These are phyloP conservation scores for Caenorhabditis drosophilae DNA, from an alignment of 2,888 invertebrate species.

Conservation along the genomic window DNA sequence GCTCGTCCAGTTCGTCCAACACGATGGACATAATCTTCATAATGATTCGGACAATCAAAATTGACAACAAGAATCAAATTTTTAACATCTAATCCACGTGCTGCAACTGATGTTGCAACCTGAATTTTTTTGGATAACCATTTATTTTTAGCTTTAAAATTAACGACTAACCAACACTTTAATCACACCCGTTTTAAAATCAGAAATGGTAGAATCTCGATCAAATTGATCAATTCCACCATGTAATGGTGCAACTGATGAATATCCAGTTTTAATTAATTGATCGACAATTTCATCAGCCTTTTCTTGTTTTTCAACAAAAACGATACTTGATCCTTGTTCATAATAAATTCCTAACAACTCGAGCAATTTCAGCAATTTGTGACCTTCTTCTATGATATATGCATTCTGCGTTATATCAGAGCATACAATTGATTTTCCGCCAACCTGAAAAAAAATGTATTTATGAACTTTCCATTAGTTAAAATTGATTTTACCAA, in stretches of 20 bases:
- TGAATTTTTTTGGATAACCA: slow-evolving; percentile 52
- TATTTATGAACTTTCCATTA: too few species aligned
- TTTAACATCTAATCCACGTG: slow-evolving; percentile 96
- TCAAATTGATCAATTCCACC: slow-evolving; percentile 99
- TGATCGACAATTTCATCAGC: slow-evolving; percentile 79
- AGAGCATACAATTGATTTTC: slow-evolving; percentile 93
- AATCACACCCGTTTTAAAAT: slow-evolving; percentile 93
- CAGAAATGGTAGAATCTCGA: slow-evolving; percentile 93
- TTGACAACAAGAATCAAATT: slow-evolving; percentile 95
- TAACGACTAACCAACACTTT: slow-evolving; percentile 78
- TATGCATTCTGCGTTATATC: slow-evolving; percentile 95
- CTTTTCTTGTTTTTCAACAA: slow-evolving; percentile 90
- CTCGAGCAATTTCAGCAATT: slow-evolving; percentile 94
- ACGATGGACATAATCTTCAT: slow-evolving; percentile 98
- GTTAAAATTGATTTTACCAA: too few species aligned
- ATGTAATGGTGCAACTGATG: slow-evolving; percentile 89
- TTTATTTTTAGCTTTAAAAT: background rate
- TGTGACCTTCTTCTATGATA: slow-evolving; percentile 90
- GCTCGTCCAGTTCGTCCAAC: slow-evolving; percentile 74
- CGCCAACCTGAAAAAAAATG: too few species aligned
- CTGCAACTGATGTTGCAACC: slow-evolving; percentile 96
- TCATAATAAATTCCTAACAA: slow-evolving; percentile 75
- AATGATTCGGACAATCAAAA: slow-evolving; percentile 98
- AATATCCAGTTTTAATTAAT: slow-evolving; percentile 92
- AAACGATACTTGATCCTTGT: slow-evolving; percentile 87